Percentiles rank a stretch among this genome's conserved stretches.
phyloP scores from a whole-genome alignment of 2,888 invertebrate genomes.

The Cosmopolites sordidus region DNA sequence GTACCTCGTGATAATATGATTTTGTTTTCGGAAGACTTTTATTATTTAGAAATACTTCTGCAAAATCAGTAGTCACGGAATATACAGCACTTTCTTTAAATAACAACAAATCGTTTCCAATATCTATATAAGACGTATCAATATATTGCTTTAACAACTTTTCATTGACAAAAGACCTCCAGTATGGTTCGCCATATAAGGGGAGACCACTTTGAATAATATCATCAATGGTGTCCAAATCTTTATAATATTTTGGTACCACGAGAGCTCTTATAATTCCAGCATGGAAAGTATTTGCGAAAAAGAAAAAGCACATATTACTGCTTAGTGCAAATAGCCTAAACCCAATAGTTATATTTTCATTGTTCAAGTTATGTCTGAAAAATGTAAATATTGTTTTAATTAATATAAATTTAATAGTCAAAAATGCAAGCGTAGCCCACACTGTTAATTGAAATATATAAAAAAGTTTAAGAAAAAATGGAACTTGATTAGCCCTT shows the following conservation, averaged over 20 bases:
- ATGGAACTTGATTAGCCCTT: too few relatives aligned
- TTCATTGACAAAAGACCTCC: background rate
- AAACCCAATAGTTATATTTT: too few relatives aligned
- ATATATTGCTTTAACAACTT: background rate
- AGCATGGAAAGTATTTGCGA: background rate
- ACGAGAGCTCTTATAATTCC: background rate
- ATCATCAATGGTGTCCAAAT: background rate
- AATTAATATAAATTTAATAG: too few relatives aligned
- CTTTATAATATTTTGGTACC: background rate
- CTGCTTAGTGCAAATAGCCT: too few relatives aligned
- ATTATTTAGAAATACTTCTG: background rate
- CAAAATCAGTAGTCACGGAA: background rate
- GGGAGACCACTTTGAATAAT: background rate
- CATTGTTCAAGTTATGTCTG: too few relatives aligned
- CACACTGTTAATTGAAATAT: too few relatives aligned
- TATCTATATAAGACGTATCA: background rate
- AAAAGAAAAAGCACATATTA: too few relatives aligned
- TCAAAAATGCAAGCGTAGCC: too few relatives aligned
- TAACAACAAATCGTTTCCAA: background rate
- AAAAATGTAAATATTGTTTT: too few relatives aligned
- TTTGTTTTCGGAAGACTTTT: background rate
- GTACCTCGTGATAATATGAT: background rate
- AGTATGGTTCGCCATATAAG: too few relatives aligned
- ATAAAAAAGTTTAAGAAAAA: too few relatives aligned
- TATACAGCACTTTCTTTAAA: background rate